Percentiles rank a stretch among this genome's conserved stretches.
Evolutionary conservation across 2,888 invertebrate genomes (phyloP).

Genomic region (Drosophila melanosoma): DNA sequence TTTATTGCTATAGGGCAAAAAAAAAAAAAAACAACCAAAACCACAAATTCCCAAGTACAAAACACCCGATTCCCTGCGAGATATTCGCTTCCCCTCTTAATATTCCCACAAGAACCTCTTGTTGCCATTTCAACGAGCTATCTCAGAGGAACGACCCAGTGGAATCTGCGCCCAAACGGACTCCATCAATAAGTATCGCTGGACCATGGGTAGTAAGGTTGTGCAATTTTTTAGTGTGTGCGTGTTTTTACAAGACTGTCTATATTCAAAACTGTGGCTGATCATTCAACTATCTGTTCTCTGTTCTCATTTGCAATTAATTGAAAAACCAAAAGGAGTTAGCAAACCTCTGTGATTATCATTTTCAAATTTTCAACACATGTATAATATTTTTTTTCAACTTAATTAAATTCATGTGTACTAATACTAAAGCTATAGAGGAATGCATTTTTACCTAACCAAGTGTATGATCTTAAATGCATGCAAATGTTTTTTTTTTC

Average conservation of each 20-base stretch:
- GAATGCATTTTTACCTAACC: constrained; percentile 47
- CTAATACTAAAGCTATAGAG: constrained; percentile 43
- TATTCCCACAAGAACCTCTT: constrained; percentile 41
- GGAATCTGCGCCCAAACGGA: constrained; percentile 36
- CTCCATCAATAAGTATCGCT: constrained; percentile 59
- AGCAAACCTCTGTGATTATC: constrained; percentile 50
- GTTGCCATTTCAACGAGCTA: constrained; percentile 44
- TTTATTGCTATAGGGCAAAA: constrained; percentile 52
- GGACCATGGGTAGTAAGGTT: constrained; percentile 81
- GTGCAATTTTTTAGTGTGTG: constrained; percentile 69
- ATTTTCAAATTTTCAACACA: constrained; percentile 21
- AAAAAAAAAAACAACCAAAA: constrained; percentile 33
- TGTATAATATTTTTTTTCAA: constrained; percentile 27
- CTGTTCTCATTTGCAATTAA: constrained; percentile 50
- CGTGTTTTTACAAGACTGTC: constrained; percentile 52
- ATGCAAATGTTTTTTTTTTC: constrained; percentile 32
- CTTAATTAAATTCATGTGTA: constrained; percentile 42
- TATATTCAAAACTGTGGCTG: constrained; percentile 62
- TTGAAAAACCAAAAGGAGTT: constrained; percentile 52
- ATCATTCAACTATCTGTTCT: constrained; percentile 45
- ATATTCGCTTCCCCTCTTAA: constrained; percentile 32
- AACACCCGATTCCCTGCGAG: constrained; percentile 33
- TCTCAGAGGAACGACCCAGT: constrained; percentile 28
- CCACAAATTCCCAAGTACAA: constrained; percentile 48
- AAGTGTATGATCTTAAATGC: constrained; percentile 20